Percentiles rank a stretch among this genome's conserved stretches.
These are phyloP conservation scores for Mus minutoides DNA, from an alignment of 2,797 vertebrate species.

Conservation along the genomic window DNA sequence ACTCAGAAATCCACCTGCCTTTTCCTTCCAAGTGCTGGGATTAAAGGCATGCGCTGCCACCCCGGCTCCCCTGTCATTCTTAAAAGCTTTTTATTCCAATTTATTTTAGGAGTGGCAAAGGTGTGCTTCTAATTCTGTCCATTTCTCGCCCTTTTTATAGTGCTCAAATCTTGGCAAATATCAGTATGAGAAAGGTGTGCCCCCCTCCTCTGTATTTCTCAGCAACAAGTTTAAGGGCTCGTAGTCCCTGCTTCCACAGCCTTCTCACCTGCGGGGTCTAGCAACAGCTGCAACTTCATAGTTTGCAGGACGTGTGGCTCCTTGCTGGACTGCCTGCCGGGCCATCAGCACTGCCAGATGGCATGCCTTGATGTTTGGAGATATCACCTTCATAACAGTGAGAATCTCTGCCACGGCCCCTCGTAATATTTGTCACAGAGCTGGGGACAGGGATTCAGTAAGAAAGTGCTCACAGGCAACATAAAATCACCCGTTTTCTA, in stretches of 20 bases:
- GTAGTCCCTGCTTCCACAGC: neutral
- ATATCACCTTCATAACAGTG: neutral
- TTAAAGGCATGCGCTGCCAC: no score
- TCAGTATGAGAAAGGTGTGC: neutral
- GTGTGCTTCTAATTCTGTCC: conserved; percentile 64
- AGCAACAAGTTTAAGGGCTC: neutral
- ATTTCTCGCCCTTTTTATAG: conserved; percentile 67
- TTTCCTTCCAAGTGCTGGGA: no score
- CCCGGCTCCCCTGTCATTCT: neutral
- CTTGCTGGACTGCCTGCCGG: neutral
- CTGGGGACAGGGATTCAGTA: neutral
- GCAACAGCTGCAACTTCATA: neutral
- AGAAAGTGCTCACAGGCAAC: neutral
- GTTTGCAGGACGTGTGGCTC: neutral
- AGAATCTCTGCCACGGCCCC: neutral
- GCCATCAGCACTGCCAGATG: neutral
- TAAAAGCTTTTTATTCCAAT: neutral
- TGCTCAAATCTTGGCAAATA: neutral
- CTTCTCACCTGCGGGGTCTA: neutral
- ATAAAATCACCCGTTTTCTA: neutral
- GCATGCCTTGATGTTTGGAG: neutral
- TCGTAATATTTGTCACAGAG: neutral
- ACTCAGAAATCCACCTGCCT: no score
- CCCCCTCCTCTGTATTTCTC: neutral
- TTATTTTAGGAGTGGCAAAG: conserved; percentile 61